Evolutionary conservation across 2,888 invertebrate genomes (phyloP).

Genomic region (Phlogophora meticulosa): DNA sequence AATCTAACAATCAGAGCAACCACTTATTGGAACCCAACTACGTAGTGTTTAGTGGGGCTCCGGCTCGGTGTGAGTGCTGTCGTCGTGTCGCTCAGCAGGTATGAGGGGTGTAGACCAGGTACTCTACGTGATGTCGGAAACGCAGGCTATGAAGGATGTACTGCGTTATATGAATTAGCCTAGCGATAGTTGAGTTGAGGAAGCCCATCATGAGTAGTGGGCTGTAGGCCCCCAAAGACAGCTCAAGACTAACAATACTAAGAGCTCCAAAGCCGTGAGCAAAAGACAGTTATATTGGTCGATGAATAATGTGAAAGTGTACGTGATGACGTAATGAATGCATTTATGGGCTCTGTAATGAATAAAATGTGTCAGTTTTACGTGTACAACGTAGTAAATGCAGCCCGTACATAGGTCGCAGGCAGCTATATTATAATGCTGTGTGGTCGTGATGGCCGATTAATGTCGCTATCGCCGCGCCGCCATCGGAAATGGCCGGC

Average conservation of each 20-base stretch:
- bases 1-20: conserved; percentile 16
- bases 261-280: not conserved
- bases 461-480: conserved; percentile 19
- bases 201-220: not conserved
- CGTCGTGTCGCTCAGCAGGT: no score
- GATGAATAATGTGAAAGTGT: conserved; percentile 7
- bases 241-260: not conserved
- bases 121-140: not conserved
- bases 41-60: not conserved
- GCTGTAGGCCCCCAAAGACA: not conserved
- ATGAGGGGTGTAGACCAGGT: not conserved
- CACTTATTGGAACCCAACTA: not conserved
- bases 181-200: not conserved
- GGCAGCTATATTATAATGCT: not conserved
- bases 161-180: not conserved
- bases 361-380: conserved; percentile 16
- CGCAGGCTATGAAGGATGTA: not conserved
- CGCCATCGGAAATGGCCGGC: conserved; percentile 28
- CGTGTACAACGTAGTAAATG: conserved; percentile 9
- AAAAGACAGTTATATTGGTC: not conserved
- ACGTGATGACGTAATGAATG: conserved; percentile 10
- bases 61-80: no score
- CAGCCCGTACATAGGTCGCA: not conserved
- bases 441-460: conserved; percentile 24
- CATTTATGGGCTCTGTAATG: conserved; percentile 1